These are phyloP conservation scores for Hylomyscus alleni DNA, from an alignment of 2,797 vertebrate genomes.

Conservation along the genomic window DNA sequence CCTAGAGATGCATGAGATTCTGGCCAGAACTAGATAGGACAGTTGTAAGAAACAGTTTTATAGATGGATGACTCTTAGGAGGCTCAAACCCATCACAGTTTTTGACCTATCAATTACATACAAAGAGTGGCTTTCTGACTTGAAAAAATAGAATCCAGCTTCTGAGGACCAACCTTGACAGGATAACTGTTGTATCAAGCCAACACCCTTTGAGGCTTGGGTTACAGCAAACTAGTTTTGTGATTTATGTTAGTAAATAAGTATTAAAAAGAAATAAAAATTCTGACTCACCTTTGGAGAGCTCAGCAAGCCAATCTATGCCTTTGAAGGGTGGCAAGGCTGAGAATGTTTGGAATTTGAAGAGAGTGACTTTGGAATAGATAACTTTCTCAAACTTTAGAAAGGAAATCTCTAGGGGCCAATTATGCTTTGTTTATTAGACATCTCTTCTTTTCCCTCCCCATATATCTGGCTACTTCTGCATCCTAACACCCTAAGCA, in stretches of 20 bases:
- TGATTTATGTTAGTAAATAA: not conserved
- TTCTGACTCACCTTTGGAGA: not conserved
- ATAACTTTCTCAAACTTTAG: conserved; percentile 71
- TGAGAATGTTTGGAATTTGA: conserved; percentile 38
- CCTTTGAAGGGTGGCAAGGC: not conserved
- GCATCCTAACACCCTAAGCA: not conserved
- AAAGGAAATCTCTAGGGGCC: conserved; percentile 61
- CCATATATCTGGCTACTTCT: conserved; percentile 29
- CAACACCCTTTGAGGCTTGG: not conserved
- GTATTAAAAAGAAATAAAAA: not conserved
- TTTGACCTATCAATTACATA: too few relatives aligned
- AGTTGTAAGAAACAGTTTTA: not conserved
- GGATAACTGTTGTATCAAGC: not conserved
- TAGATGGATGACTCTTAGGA: not conserved
- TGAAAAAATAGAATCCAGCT: not conserved
- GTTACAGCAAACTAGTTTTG: not conserved
- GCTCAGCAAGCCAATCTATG: not conserved
- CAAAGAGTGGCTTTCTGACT: not conserved
- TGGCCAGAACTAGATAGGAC: not conserved
- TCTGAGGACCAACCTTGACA: not conserved
- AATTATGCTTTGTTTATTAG: conserved; percentile 77
- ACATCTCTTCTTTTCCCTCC: not conserved
- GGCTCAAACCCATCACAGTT: not conserved
- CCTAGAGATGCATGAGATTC: not conserved
- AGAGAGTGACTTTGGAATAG: conserved; percentile 2